A percentile compares a stretch with the other conserved stretches of the same genome.
Evolutionary conservation across 2,113 vertebrate species (phyloP).

Genomic region (Gymnocephalus cernua): DNA sequence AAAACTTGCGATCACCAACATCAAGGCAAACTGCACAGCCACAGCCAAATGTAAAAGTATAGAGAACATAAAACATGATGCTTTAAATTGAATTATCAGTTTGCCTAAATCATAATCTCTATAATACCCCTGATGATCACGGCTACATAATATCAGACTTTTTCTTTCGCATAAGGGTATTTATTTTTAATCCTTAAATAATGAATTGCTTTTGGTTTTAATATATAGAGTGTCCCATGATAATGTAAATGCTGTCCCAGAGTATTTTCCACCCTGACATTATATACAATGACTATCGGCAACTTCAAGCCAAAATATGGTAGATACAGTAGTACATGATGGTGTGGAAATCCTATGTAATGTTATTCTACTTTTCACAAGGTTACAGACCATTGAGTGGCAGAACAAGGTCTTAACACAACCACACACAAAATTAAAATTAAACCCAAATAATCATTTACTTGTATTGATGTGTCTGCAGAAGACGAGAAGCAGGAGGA

Average conservation of each 20-base stretch:
- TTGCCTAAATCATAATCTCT: background rate
- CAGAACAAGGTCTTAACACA: slow-evolving; percentile 27
- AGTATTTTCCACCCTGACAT: background rate
- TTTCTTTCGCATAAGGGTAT: background rate
- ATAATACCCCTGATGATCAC: background rate
- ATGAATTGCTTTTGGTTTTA: background rate
- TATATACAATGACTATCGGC: background rate
- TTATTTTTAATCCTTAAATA: background rate
- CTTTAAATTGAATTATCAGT: background rate
- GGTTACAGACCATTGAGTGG: slow-evolving; percentile 53
- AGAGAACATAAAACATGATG: background rate
- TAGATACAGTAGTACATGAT: background rate
- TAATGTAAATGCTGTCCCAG: background rate
- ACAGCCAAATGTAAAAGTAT: background rate
- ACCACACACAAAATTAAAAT: slow-evolving; percentile 7
- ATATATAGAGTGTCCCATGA: background rate
- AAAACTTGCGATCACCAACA: too few relatives aligned
- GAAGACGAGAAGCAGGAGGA: slow-evolving; percentile 64
- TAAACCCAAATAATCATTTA: slow-evolving; percentile 56
- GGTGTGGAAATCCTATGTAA: background rate
- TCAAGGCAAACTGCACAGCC: too few relatives aligned
- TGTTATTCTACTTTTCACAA: slow-evolving; percentile 28
- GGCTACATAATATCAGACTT: background rate
- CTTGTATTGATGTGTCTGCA: slow-evolving; percentile 74
- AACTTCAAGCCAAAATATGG: background rate